A percentile compares a stretch with the other conserved stretches of the same genome.
phyloP scores from a whole-genome alignment of 1,140 invertebrate species.

The Hycleus cichorii region DNA sequence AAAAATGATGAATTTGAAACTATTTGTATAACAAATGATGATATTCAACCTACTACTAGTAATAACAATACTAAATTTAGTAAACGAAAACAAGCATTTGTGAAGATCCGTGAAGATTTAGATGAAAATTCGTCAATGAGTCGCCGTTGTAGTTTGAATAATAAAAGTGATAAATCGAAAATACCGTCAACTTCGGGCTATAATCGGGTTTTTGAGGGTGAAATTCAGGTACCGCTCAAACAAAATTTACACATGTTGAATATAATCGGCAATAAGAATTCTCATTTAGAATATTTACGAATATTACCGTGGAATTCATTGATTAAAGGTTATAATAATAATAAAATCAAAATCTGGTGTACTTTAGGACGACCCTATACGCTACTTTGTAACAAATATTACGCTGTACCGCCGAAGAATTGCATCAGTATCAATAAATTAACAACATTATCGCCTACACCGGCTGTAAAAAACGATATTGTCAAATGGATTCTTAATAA shows the following conservation, averaged over 20 bases:
- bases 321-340: conserved; percentile 16
- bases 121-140: no score
- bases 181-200: background rate
- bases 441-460: background rate
- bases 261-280: conserved; percentile 15
- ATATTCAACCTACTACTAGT: background rate
- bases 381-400: conserved; percentile 18
- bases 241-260: conserved; percentile 19
- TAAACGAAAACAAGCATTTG: conserved; percentile 24
- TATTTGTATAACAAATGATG: background rate
- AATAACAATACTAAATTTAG: background rate
- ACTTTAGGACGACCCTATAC: conserved; percentile 11
- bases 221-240: conserved; percentile 22
- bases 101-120: background rate
- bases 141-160: no score
- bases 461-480: conserved; percentile 4
- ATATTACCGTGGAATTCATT: conserved; percentile 28
- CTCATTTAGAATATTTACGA: conserved; percentile 15
- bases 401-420: conserved; percentile 11
- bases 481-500: conserved; percentile 25
- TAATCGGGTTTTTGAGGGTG: conserved; percentile 24
- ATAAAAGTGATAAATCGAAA: no score
- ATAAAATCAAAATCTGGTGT: conserved; percentile 27
- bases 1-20: no score
- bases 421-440: conserved; percentile 15